Evolutionary conservation across 2,797 vertebrate genomes (phyloP).

Genomic region (Sebastiscus albofasciatus): DNA sequence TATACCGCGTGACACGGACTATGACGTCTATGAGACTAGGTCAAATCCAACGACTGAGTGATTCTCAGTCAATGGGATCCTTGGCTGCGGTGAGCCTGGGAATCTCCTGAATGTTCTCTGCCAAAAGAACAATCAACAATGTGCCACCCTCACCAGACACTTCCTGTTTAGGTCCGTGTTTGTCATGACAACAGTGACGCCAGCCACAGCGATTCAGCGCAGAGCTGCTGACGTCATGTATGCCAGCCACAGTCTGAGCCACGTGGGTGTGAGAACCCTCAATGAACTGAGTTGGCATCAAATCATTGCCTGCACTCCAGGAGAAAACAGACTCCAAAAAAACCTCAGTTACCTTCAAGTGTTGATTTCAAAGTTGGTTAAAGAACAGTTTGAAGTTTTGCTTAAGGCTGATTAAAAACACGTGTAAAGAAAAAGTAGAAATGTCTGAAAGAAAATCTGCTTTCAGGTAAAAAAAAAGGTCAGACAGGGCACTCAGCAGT

Average conservation of each 20-base stretch:
- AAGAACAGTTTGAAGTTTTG: background rate
- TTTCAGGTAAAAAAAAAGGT: background rate
- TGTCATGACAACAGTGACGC: conserved; percentile 69
- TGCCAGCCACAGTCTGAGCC: conserved; percentile 12
- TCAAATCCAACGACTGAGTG: background rate
- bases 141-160: conserved; percentile 69
- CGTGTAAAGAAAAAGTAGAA: background rate
- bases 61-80: background rate
- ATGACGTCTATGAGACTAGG: background rate
- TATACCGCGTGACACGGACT: background rate
- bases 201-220: conserved; percentile 57
- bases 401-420: background rate
- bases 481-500: background rate
- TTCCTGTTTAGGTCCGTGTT: conserved; percentile 68
- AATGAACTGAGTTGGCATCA: conserved; percentile 2
- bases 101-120: conserved; percentile 22
- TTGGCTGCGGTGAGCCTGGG: background rate
- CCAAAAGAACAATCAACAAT: conserved; percentile 29
- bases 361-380: background rate
- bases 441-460: background rate
- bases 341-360: background rate
- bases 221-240: conserved; percentile 20
- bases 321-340: background rate
- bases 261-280: conserved; percentile 14
- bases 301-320: background rate